These are phyloP conservation scores for Heliconius sara DNA, from an alignment of 2,888 invertebrate species.

Conservation along the genomic window DNA sequence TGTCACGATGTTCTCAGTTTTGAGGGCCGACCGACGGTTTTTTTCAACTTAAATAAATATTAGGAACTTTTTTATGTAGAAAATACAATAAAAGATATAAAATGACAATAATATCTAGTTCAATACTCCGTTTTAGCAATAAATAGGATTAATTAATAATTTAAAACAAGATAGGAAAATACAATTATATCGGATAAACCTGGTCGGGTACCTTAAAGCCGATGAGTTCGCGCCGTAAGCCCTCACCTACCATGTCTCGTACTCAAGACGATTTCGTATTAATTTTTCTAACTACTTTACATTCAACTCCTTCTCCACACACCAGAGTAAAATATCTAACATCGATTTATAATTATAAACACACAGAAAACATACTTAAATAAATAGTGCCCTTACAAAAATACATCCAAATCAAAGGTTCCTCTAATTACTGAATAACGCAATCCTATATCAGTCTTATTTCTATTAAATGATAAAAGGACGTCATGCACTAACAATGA, in stretches of 20 bases:
- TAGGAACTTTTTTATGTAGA: conserved; percentile 11
- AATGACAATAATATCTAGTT: background rate
- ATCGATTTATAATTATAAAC: conserved; percentile 51
- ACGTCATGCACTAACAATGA: conserved; percentile 38
- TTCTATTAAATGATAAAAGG: conserved; percentile 67
- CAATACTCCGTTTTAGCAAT: background rate
- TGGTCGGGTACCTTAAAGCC: background rate
- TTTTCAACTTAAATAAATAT: background rate
- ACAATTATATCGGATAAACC: background rate
- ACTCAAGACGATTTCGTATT: conserved; percentile 32
- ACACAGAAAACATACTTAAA: conserved; percentile 61
- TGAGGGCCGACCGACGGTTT: conserved; percentile 27
- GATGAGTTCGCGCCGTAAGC: background rate
- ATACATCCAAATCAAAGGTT: conserved; percentile 46
- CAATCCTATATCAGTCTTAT: conserved; percentile 80
- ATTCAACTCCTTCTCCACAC: conserved; percentile 33
- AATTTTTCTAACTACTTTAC: conserved; percentile 44
- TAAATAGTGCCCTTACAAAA: conserved; percentile 70
- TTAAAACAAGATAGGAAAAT: background rate
- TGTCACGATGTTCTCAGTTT: conserved; percentile 26
- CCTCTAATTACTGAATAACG: conserved; percentile 51
- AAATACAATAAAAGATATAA: background rate
- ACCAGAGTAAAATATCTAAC: conserved; percentile 42
- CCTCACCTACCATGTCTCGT: conserved; percentile 8
- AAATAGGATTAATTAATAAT: background rate